Base-by-base conservation (phyloP, 2,888 invertebrate genomes). In the Argyresthia albistria region DNA sequence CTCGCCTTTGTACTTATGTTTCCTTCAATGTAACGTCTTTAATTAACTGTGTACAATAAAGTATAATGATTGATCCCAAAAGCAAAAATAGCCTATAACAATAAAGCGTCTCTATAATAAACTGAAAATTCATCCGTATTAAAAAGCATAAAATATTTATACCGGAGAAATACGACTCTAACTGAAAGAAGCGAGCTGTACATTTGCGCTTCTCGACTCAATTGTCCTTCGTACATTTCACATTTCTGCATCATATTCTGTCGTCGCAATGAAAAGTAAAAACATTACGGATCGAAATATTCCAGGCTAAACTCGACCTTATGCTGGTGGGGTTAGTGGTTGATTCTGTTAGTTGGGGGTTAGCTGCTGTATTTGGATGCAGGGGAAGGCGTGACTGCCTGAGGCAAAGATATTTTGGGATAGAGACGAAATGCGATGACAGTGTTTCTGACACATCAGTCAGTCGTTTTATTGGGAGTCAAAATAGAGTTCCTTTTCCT, bases 241-340 rank as follows among this genome's bases (percentile, higher is more conserved):
- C 76, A 84, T 82, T 82, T 78, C 80, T 81, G 76, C 82, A 80
- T 83, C 84, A 84, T 82, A 83, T 84, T 82, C 78, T 68, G 70
- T 70, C 65, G 67, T 69, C 70, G 80, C 80, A 80, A 83, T 80
- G 80, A 80, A 82, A 82, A 81, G 75, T 77, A 80, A 82, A 83
- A 83, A 83, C 78, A 81, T 72, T 78, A 73, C 76, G 71, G 72
- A 63, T 59, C 54, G 11, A 1, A 2, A 25, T 0, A 9, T 10
- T 37, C 9, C 56, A 54, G 1, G 0, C 53, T 0, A 65, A 59
- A 57, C 14, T 45, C 46, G 55, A 67, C 67, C 56, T 36, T 62
- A 60, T 54, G n/a, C 0, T 49, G 15, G 43, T 53, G 25, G 4
- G 0, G 0, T 14, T 58, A 77, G 49, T 65, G 62, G 57, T 53